Evolutionary conservation across 2,888 invertebrate species (phyloP), one percentile per base, ranked within the genome.

Genomic region (Micoletzkya japonica): DNA sequence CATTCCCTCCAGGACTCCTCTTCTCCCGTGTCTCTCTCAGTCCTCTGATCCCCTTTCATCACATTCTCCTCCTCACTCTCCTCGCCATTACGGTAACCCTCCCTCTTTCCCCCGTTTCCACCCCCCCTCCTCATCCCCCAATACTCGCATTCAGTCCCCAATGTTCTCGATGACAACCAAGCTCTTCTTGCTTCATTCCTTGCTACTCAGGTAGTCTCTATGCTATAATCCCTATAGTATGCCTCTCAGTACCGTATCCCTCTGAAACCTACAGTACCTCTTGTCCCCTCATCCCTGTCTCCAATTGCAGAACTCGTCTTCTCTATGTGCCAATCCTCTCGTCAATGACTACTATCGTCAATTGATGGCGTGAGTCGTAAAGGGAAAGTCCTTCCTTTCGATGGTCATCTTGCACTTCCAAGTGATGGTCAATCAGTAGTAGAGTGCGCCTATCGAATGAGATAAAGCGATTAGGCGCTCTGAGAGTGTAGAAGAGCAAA

Each of bases 141-240:
- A 2, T 17, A 26, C 26, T 1, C 52, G 28, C 52, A 32, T 24
- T 26, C 6, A 10, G 26, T 14, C n/a, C 34, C 28, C 37, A 26
- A 39, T 59, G 59, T 63, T 24, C 50, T 63, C 32, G 63, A 63
- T 34, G 63, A 63, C 50, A 63, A 50, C 50, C 63, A 63, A 36
- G 63, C 63, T 3, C 50, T 50, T 26, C 63, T 63, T 36, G 63
- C 63, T 2, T 63, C 63, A 32, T 50, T 63, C 34, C 50, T 63
- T 3, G 63, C 63, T 17, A 50, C 50, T 2, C 36, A 32, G 63
- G 63, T 63, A 14, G n/a, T n/a, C 7, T 34, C 50, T 63, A 34
- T 32, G 30, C 49, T 49, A 50, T 63, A 50, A 26, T 50, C 49
- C 50, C 24, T 59, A 37, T 0, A 37, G 10, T 59, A 24, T 59